Evolutionary conservation across 2,113 vertebrate genomes (phyloP).

Genomic region (Pterocles burchelli): DNA sequence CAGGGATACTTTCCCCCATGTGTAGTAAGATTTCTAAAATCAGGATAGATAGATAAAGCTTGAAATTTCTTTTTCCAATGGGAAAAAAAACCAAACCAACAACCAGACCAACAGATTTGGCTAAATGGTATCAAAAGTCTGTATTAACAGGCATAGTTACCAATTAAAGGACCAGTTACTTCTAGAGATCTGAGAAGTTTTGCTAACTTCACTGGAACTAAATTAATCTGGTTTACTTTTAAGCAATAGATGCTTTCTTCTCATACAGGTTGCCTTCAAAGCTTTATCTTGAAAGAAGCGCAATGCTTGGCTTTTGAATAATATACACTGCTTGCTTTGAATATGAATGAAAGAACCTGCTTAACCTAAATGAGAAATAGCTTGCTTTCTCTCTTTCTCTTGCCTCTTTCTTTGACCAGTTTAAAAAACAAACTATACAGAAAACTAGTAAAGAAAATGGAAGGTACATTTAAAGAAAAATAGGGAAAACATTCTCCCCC

Average conservation of each 20-base stretch:
- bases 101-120: neutral
- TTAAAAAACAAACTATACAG: neutral
- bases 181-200: neutral
- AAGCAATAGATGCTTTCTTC: neutral
- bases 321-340: neutral
- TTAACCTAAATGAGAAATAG: neutral
- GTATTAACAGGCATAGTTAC: neutral
- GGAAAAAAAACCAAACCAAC: neutral
- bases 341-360: neutral
- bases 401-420: neutral
- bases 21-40: neutral
- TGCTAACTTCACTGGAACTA: neutral
- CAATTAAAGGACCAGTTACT: neutral
- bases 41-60: neutral
- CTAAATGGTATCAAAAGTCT: neutral
- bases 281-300: neutral
- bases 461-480: neutral
- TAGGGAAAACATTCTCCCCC: neutral
- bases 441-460: neutral
- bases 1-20: neutral
- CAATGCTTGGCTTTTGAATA: neutral
- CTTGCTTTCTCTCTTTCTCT: neutral
- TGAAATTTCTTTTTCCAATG: neutral
- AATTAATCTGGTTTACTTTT: neutral
- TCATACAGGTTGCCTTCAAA: neutral